Conservation (phyloP, 1,140 invertebrate species). For the Galendromus occidentalis region DNA sequence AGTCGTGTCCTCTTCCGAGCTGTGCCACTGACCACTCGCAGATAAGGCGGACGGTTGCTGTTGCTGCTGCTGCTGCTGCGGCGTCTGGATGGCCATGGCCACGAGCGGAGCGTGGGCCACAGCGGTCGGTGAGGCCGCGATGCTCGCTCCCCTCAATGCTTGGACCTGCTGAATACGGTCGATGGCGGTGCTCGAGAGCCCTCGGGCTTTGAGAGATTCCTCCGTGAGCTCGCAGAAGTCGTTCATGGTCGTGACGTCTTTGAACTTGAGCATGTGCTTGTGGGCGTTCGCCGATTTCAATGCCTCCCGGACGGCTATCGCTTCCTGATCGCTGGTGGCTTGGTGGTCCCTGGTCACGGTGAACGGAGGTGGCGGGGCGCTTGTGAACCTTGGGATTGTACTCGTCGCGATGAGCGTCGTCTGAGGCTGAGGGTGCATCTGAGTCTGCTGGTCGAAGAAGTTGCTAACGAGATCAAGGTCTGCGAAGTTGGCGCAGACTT, state of each 20-base stretch:
- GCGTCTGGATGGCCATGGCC: not conserved
- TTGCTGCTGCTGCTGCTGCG: not conserved
- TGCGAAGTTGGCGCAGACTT: not conserved
- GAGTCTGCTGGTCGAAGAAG: constrained; percentile 1
- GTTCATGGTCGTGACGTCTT: not conserved
- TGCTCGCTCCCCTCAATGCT: not conserved
- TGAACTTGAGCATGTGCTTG: not conserved
- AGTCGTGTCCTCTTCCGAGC: constrained; percentile 1
- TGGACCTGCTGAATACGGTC: not conserved
- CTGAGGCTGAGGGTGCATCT: not conserved
- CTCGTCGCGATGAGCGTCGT: not conserved
- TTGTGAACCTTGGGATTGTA: not conserved
- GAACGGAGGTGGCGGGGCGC: not conserved
- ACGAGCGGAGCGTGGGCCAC: not conserved
- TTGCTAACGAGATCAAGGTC: constrained; percentile 7
- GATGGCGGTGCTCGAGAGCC: not conserved
- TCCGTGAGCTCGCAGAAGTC: not conserved
- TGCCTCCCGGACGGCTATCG: not conserved
- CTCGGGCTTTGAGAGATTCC: not conserved
- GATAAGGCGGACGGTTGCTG: not conserved
- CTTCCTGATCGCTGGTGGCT: not conserved
- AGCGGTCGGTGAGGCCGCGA: not conserved
- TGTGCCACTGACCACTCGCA: constrained; percentile 1
- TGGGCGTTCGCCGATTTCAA: not conserved
- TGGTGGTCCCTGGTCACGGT: not conserved